phyloP scores from a whole-genome alignment of 1,140 invertebrate genomes.

The Tetramorium alpestre region DNA sequence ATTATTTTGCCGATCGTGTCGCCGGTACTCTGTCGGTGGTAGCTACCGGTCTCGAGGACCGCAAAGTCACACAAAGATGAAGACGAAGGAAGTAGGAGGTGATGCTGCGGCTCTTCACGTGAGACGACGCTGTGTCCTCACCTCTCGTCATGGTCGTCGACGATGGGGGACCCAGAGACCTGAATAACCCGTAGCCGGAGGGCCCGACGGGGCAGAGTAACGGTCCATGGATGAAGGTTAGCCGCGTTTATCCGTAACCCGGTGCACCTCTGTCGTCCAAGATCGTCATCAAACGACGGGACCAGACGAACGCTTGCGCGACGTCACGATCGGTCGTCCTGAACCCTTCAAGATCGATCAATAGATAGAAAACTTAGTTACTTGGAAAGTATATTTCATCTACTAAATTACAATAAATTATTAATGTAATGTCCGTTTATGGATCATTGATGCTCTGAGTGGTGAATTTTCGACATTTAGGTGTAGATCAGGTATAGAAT shows the following conservation, averaged over 20 bases:
- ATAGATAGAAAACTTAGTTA: not conserved
- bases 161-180: conserved; percentile 82
- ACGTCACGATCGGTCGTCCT: not conserved
- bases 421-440: too few relatives aligned
- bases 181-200: conserved; percentile 80
- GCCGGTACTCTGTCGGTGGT: not conserved
- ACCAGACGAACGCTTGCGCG: conserved; percentile 14
- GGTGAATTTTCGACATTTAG: not conserved
- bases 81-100: conserved; percentile 72
- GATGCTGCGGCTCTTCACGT: conserved; percentile 73
- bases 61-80: conserved; percentile 53
- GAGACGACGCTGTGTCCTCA: conserved; percentile 74
- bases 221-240: conserved; percentile 83
- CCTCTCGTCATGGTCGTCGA: conserved; percentile 69
- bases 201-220: conserved; percentile 81
- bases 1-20: conserved; percentile 20
- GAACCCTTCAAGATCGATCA: not conserved
- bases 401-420: not conserved
- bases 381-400: not conserved
- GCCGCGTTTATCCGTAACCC: conserved; percentile 75
- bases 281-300: conserved; percentile 42
- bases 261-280: conserved; percentile 63
- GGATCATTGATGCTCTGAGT: not conserved
- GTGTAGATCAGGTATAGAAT: not conserved
- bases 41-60: conserved; percentile 43